Evolutionary conservation across 2,113 vertebrate genomes (phyloP).

Genomic region (Dasyornis broadbenti): DNA sequence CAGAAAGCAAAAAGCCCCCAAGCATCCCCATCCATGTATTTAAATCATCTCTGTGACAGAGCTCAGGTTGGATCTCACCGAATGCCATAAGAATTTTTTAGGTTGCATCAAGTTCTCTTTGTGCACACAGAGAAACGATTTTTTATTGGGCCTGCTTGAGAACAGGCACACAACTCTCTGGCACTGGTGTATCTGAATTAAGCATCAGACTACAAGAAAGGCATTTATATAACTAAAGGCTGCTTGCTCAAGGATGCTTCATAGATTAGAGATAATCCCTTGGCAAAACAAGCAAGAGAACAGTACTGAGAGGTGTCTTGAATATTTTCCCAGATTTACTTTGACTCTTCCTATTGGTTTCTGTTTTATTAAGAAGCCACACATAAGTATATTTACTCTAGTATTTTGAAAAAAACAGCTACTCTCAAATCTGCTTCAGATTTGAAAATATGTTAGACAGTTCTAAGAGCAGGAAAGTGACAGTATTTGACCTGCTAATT

Average conservation of each 20-base stretch:
- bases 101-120: not conserved
- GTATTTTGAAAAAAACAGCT: not conserved
- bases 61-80: not conserved
- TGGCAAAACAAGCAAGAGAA: not conserved
- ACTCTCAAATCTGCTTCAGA: not conserved
- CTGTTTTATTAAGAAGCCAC: not conserved
- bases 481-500: not conserved
- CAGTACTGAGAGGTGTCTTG: not conserved
- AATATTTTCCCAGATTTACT: not conserved
- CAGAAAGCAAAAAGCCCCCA: not conserved
- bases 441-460: not conserved
- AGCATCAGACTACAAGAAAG: not conserved
- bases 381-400: not conserved
- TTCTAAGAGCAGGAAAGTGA: not conserved
- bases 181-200: not conserved
- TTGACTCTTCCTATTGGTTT: not conserved
- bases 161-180: not conserved
- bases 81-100: not conserved
- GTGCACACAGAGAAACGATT: not conserved
- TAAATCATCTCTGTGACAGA: not conserved
- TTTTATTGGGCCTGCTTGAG: not conserved
- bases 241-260: not conserved
- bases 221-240: not conserved
- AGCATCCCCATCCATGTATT: fast-evolving
- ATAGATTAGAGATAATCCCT: not conserved